Conservation (phyloP, 2,113 vertebrate species). For the Hemiprocne comata region DNA sequence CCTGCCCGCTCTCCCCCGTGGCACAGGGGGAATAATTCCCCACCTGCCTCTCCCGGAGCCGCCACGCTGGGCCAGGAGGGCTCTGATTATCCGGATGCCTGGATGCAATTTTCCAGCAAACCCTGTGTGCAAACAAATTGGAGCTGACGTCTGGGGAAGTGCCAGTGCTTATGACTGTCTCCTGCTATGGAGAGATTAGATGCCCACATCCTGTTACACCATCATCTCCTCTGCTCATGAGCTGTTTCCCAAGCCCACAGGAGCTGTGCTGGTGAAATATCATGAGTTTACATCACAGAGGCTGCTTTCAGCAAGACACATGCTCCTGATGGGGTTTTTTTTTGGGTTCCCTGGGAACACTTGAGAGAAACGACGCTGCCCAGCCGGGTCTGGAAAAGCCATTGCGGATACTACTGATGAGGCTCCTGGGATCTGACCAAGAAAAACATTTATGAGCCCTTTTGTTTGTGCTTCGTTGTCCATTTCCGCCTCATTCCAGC, state of each 20-base stretch:
- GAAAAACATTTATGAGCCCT: neutral
- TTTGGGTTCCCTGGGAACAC: constrained; percentile 26
- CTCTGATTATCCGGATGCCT: constrained; percentile 45
- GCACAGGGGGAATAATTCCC: constrained; percentile 39
- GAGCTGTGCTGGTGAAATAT: neutral
- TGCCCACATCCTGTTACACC: constrained; percentile 49
- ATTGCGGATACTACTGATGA: neutral
- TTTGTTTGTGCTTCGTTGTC: neutral
- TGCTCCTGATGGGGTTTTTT: neutral
- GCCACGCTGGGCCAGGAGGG: neutral
- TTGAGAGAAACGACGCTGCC: neutral
- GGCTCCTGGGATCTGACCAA: constrained; percentile 11
- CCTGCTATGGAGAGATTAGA: neutral
- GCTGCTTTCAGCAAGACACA: neutral
- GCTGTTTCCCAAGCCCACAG: neutral
- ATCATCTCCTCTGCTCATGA: neutral
- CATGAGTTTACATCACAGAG: neutral
- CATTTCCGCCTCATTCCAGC: neutral
- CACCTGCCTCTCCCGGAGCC: too few species aligned
- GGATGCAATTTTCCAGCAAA: constrained; percentile 54
- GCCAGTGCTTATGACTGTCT: neutral
- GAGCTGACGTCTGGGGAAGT: constrained; percentile 7
- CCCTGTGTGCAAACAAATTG: constrained; percentile 28
- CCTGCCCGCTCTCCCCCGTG: neutral
- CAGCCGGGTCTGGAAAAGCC: constrained; percentile 22